These are phyloP conservation scores for Heloderma charlesbogerti DNA, from an alignment of 2,113 vertebrate species.

Conservation along the genomic window DNA sequence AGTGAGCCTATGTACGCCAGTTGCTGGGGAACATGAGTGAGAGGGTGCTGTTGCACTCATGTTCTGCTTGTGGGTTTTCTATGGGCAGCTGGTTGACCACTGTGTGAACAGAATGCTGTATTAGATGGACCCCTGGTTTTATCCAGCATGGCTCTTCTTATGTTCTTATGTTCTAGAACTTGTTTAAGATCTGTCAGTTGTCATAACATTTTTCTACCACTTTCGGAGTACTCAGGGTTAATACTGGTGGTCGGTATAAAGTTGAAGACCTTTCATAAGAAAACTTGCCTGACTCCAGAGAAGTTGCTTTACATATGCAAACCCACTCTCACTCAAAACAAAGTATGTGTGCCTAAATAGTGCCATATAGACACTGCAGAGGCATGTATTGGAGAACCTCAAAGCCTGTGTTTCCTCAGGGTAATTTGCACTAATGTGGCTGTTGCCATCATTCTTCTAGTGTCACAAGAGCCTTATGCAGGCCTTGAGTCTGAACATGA, in stretches of 20 bases:
- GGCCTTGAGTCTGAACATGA: too few species aligned
- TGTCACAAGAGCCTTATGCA: too few species aligned
- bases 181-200: not conserved
- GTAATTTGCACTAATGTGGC: not conserved
- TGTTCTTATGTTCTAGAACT: too few species aligned
- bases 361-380: not conserved
- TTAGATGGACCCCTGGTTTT: too few species aligned
- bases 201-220: not conserved
- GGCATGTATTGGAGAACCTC: not conserved
- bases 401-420: not conserved
- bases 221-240: not conserved
- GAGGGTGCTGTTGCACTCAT: too few species aligned
- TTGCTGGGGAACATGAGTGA: too few species aligned
- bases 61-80: too few species aligned
- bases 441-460: not conserved
- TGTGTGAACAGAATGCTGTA: too few species aligned
- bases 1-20: too few species aligned
- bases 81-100: too few species aligned
- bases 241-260: not conserved
- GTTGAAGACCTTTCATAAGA: not conserved
- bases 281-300: not conserved
- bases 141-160: too few species aligned
- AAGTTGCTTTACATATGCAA: not conserved
- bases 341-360: not conserved
- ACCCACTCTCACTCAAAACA: not conserved